Evolutionary conservation across 2,888 invertebrate species (phyloP), one percentile per base, ranked within the genome.

Genomic region (Unio delphinus): DNA sequence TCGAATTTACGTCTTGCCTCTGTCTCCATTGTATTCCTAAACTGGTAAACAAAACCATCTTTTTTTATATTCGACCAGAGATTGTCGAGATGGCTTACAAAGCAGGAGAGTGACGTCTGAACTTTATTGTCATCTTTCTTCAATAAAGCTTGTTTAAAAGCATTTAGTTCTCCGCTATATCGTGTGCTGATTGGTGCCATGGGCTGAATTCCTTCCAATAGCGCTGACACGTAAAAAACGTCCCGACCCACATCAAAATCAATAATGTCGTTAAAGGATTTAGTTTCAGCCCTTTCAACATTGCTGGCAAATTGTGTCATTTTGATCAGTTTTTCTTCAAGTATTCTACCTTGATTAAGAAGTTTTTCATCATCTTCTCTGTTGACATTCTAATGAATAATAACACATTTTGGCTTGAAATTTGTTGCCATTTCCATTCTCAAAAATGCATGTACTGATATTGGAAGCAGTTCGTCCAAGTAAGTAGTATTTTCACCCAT

Each of bases 21-120:
- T 20, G 67, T 61, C 59, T 75, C 75, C 0, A 70, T 4, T 59
- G 62, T 61, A 63, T 75, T 75, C 54, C 67, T 59, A 54, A 70
- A 75, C n/a, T 70, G 62, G 56, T 70, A 69, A 3, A 75, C 70
- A 64, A 75, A 75, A 30, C 70, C 59, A 45, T 75, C 72, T n/a
- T 45, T 64, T 7, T 70, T 55, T n/a, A 75, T 68, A 17, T 72
- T 72, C 5, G 59, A 62, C 72, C 72, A 75, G 3, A 75, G 34
- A 57, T 55, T 62, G 17, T 68, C 60, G 60, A 72, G 23, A 11
- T 62, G 62, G 4, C 8, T 18, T n/a, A 65, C 26, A 17, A 69
- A 54, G 15, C 23, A 57, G 8, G 23, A 17, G 4, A 67, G 17
- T 34, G 55, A 26, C 55, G 20, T 61, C 1, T 45, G 45, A 45